These are phyloP conservation scores for Drosophila lutescens DNA, from an alignment of 2,888 invertebrate species.

Conservation along the genomic window DNA sequence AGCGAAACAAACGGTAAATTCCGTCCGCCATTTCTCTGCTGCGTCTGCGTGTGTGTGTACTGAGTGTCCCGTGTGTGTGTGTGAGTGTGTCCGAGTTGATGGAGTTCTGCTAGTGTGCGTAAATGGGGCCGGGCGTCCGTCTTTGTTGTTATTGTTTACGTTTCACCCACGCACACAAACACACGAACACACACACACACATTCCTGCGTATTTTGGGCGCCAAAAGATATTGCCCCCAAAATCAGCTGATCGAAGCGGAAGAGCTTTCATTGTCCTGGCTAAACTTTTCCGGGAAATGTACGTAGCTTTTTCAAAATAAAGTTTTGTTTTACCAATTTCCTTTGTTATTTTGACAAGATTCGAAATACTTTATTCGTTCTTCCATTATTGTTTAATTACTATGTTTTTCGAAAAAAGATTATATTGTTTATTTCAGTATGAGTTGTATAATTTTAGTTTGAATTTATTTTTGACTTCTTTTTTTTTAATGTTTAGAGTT, in stretches of 20 bases:
- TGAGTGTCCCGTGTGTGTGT: background rate
- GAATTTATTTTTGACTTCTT: too few relatives aligned
- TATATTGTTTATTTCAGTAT: too few relatives aligned
- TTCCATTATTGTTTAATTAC: too few relatives aligned
- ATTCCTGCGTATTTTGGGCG: conserved; percentile 9
- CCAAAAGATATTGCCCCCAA: conserved; percentile 9
- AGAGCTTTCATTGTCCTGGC: conserved; percentile 28
- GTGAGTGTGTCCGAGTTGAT: background rate
- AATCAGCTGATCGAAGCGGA: conserved; percentile 20
- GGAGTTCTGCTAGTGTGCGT: conserved; percentile 6
- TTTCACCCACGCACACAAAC: conserved; percentile 34
- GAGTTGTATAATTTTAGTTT: too few relatives aligned
- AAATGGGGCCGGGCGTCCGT: conserved; percentile 14
- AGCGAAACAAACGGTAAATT: conserved; percentile 55
- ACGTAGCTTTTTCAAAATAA: background rate
- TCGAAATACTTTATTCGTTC: too few relatives aligned
- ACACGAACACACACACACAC: conserved; percentile 9
- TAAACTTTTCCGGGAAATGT: conserved; percentile 8
- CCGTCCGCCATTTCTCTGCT: conserved; percentile 49
- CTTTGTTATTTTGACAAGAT: background rate
- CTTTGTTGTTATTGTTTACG: conserved; percentile 75
- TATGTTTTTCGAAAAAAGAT: too few relatives aligned
- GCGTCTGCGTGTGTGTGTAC: conserved; percentile 25
- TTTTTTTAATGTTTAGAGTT: too few relatives aligned
- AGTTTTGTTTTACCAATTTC: background rate